Evolutionary conservation across 2,113 vertebrate genomes (phyloP).

Genomic region (Myodes glareolus): DNA sequence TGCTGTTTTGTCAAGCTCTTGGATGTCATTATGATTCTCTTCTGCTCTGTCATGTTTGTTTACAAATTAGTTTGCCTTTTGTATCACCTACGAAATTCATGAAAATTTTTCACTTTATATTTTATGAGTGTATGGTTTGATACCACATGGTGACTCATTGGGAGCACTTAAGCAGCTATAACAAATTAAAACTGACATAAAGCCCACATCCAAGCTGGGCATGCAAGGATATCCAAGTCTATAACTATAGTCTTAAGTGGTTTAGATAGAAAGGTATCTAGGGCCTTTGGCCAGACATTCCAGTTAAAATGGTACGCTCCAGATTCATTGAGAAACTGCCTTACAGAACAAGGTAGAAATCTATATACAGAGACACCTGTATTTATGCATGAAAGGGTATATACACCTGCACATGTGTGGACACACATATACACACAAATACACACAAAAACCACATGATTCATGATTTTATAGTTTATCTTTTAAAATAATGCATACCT

Average conservation of each 20-base stretch:
- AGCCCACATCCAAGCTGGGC: background rate
- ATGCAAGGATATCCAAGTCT: too few relatives aligned
- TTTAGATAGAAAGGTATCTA: background rate
- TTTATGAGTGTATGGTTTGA: background rate
- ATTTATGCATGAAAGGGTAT: background rate
- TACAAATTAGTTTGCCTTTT: background rate
- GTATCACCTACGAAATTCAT: background rate
- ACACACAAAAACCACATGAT: too few relatives aligned
- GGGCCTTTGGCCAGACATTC: rapidly evolving
- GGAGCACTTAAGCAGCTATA: too few relatives aligned
- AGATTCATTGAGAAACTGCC: background rate
- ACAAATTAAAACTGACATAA: too few relatives aligned
- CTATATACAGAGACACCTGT: too few relatives aligned
- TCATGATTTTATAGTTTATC: background rate
- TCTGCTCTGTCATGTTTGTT: background rate
- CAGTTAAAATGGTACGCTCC: background rate
- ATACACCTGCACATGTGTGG: background rate
- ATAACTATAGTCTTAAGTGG: background rate
- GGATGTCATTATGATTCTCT: background rate
- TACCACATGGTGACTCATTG: too few relatives aligned
- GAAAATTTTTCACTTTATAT: background rate
- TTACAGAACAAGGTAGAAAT: background rate
- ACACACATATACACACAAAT: background rate
- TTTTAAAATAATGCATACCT: background rate
- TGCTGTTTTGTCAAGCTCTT: background rate